Conservation (phyloP, 2,113 vertebrate species). For the Oplegnathus fasciatus region DNA sequence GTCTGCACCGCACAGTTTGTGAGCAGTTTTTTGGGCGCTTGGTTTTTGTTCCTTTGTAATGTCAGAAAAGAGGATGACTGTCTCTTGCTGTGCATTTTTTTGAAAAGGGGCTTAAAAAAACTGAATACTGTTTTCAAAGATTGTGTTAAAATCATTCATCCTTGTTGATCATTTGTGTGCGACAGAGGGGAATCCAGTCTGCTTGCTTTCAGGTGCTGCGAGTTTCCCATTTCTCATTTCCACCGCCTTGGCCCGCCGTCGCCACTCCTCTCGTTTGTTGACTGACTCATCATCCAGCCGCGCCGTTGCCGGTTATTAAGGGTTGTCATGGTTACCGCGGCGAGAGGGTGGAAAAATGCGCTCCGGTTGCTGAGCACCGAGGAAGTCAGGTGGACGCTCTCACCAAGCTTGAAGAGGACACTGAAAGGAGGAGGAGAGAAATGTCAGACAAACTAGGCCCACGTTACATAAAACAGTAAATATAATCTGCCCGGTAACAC, state of each 20-base stretch:
- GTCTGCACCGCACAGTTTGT: conserved; percentile 29
- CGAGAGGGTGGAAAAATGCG: conserved; percentile 86
- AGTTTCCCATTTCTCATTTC: conserved; percentile 58
- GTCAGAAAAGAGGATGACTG: conserved; percentile 53
- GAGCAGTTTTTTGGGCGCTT: conserved; percentile 35
- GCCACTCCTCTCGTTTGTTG: conserved; percentile 73
- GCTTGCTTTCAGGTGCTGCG: conserved; percentile 42
- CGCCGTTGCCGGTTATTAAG: conserved; percentile 76
- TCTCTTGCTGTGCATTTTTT: conserved; percentile 11
- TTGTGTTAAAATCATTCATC: conserved; percentile 64
- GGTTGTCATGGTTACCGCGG: conserved; percentile 81
- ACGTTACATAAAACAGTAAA: conserved; percentile 61
- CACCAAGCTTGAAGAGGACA: conserved; percentile 99
- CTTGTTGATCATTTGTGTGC: conserved; percentile 76
- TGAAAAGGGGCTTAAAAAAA: conserved; percentile 55
- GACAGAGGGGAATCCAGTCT: conserved; percentile 54
- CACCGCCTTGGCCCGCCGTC: conserved; percentile 31
- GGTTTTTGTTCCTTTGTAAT: conserved; percentile 73
- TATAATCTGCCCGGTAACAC: conserved; percentile 48
- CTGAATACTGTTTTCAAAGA: conserved; percentile 80
- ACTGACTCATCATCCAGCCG: conserved; percentile 77
- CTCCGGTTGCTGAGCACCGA: conserved; percentile 87
- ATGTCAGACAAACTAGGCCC: conserved; percentile 40
- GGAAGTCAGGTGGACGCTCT: conserved; percentile 87
- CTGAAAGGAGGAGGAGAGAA: conserved; percentile 81